Evolutionary conservation across 1,140 invertebrate species (phyloP), one percentile per base, ranked within the genome.

Genomic region (Bombus superbus): DNA sequence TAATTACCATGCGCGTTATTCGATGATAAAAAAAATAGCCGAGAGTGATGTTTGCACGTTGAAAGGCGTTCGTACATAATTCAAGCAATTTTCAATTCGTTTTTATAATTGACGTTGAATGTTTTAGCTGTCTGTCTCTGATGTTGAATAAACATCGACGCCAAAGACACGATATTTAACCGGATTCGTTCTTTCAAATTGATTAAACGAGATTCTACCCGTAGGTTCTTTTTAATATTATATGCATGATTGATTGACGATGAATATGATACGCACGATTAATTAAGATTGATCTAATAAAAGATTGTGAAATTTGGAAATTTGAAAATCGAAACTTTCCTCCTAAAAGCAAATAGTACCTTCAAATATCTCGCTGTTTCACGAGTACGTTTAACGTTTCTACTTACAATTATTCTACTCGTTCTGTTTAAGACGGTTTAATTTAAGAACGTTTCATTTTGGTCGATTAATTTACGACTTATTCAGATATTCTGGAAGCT

Each of bases 401-500:
- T 68, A 32, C 40, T 32, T 32, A 6, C 42, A 57, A 35, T 25
- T 75, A 53, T 11, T 35, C 25, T 11, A 28, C 32, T 53, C 4
- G n/a, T 75, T 57, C 47, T 15, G 9, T 2, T 38, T 15, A 76
- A 57, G 35, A 28, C 15, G 25, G 25, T 28, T 28, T 32, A 25
- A 59, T 76, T 53, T 57, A 76, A 57, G 25, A 15, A 22, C 35
- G 2, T 35, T 57, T 13, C 10, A n/a, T 9, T 59, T 38, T 53
- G 47, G 47, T 18, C 47, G 47, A 76, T 40, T 59, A 76, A 76
- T 59, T 76, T 57, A 76, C 47, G 74, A 38, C 47, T 38, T 38
- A 38, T 38, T 25, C 25, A 28, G 35, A 25, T 38, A 40, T 10
- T 15, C 47, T 59, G 3, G 0, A 2, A 2, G 47, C 35, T 76